Base-by-base conservation (phyloP, 2,888 invertebrate genomes). In the Rhamnusium bicolor region DNA sequence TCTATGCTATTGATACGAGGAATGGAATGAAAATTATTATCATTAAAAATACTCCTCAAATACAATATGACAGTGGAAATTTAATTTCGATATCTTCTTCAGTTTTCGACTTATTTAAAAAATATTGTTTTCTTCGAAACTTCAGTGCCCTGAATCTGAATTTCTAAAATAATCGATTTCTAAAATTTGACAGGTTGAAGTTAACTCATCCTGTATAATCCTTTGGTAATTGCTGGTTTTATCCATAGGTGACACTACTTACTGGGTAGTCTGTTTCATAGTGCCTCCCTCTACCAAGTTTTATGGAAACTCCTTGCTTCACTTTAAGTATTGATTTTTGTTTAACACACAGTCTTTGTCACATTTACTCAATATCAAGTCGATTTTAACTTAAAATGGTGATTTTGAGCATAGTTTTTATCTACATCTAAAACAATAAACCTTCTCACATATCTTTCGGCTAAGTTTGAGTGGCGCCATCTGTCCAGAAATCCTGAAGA, bases 401-500 rank as follows among this genome's bases (percentile, higher is more conserved):
- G n/a, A 24, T n/a, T 21, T 54, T 54, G n/a, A n/a, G n/a, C 24
- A 51, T 51, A 7, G n/a, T n/a, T n/a, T 51, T 16, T 18, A 51
- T 51, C 27, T 14, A 6, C n/a, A 27, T 14, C n/a, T 3, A 14
- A 14, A 3, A 7, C 5, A 56, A 12, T n/a, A 56, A 24, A 12
- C 12, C 1, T 7, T 7, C n/a, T 8, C 27, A 7, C n/a, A 56
- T 6, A 6, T 27, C 27, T 27, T 54, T 54, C 10, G 10, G 18
- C 12, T 1, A 1, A 4, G 32, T 10, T 19, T 54, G 10, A 8
- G 65, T 65, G 63, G 29, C 65, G 65, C 65, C 53, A 27, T 65
- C 65, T 65, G 32, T 12, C 19, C 18, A n/a, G 18, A 19, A 32
- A 40, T 65, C 32, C 65, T 0, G 19, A 47, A 65, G 65, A 32